Evolutionary conservation across 2,888 invertebrate genomes (phyloP).

Genomic region (Eristalis arbustorum): DNA sequence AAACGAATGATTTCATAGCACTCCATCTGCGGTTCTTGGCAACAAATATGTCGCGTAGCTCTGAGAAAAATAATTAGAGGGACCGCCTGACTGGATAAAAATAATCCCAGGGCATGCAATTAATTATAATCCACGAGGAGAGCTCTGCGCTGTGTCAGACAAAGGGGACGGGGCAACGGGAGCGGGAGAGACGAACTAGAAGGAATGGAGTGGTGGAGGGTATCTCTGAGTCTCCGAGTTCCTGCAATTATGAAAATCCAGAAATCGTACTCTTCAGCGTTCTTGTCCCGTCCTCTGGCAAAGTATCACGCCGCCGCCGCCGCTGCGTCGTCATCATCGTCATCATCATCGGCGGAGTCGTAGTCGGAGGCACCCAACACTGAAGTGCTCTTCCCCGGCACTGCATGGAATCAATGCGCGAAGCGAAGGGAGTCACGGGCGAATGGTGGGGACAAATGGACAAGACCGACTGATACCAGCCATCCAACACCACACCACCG

Average conservation of each 20-base stretch:
- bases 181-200: too few relatives aligned
- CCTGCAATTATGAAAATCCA: conserved; percentile 64
- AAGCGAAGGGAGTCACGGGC: conserved; percentile 27
- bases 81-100: conserved; percentile 43
- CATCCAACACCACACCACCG: not conserved
- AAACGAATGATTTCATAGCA: conserved; percentile 70
- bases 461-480: conserved; percentile 42
- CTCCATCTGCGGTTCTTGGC: conserved; percentile 56
- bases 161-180: too few relatives aligned
- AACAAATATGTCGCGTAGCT: conserved; percentile 35
- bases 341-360: conserved; percentile 7
- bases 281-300: not conserved
- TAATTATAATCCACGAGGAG: conserved; percentile 52
- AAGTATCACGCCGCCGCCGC: conserved; percentile 14
- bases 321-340: not conserved
- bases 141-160: not conserved
- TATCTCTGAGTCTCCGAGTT: conserved; percentile 26
- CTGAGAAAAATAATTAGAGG: conserved; percentile 63
- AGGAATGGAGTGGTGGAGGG: not conserved
- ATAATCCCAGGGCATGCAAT: conserved; percentile 65
- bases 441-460: not conserved
- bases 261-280: conserved; percentile 54
- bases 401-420: conserved; percentile 36
- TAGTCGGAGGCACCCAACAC: conserved; percentile 6
- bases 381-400: not conserved